Percentiles rank a stretch among this genome's conserved stretches.
Conservation (phyloP, 1,140 invertebrate species). For the Plutomurus gul region DNA sequence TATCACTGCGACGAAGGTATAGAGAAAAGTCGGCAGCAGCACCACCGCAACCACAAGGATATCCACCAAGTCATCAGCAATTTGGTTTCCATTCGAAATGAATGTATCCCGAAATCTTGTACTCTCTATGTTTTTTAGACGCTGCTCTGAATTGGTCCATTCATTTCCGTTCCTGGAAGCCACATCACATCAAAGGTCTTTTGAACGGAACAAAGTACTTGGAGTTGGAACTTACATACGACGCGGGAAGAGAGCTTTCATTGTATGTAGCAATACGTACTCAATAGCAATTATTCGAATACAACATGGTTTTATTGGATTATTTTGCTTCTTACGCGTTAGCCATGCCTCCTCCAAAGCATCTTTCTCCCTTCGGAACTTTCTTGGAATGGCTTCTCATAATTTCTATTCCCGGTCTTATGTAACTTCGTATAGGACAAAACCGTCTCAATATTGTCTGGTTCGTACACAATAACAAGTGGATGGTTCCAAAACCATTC, state of each 20-base stretch:
- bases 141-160: neutral
- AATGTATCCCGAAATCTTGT: neutral
- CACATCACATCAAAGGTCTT: too few relatives aligned
- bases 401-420: constrained; percentile 76
- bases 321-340: too few relatives aligned
- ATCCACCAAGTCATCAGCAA: neutral
- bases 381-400: neutral
- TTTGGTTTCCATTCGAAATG: neutral
- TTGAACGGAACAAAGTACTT: too few relatives aligned
- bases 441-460: constrained; percentile 75
- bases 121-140: neutral
- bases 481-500: constrained; percentile 73
- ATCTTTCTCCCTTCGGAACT: neutral
- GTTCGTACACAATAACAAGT: constrained; percentile 74
- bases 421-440: constrained; percentile 72
- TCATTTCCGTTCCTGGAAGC: neutral
- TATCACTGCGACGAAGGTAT: neutral
- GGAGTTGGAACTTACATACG: too few relatives aligned
- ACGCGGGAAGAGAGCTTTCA: too few relatives aligned
- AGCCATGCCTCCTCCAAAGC: neutral
- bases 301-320: too few relatives aligned
- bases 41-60: neutral
- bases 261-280: too few relatives aligned
- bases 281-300: too few relatives aligned
- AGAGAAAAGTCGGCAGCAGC: neutral